Evolutionary conservation across 2,888 invertebrate species (phyloP), one percentile per base, ranked within the genome.

Genomic region (Lampropteryx suffumata): DNA sequence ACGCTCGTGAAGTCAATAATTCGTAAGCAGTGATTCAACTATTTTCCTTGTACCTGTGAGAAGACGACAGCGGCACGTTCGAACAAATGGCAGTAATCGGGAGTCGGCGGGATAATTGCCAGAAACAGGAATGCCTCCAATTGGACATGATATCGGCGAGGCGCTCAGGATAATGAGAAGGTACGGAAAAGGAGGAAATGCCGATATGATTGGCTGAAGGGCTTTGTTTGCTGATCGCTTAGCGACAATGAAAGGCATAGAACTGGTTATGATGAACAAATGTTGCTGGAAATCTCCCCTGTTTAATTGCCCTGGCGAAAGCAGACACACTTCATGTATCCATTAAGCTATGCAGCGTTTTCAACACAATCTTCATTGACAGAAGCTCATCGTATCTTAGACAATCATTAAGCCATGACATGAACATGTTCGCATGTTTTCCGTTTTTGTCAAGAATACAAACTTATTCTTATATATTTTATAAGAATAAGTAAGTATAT

Each of bases 61-160:
- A 11, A 26, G 35, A 10, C 12, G 52, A 45, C 40, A 56, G 27
- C 47, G 41, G 45, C 43, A 53, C 43, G 34, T 40, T 44, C 53
- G 53, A 44, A 53, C 46, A 41, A 49, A 58, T 30, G 52, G 24
- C 30, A 53, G 55, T 37, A 52, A 58, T 51, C 29, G 39, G 50
- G 53, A 58, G 32, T 33, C 57, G 21, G 21, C 28, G 45, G 39
- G 52, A 55, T 61, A 55, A 57, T 57, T 59, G 57, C 57, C 52
- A 34, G 49, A 44, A 51, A 50, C 47, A 45, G 59, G 48, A 55
- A 51, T 40, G 53, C 51, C 52, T 45, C 55, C 52, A 48, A 52
- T 49, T 48, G 48, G 48, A 53, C 53, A 53, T 53, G 53, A 53
- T 49, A 53, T 45, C 53, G 44, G 42, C 44, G 42, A 39, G 32